phyloP scores from a whole-genome alignment of 2,888 invertebrate species.

The Apotomis capreana region DNA sequence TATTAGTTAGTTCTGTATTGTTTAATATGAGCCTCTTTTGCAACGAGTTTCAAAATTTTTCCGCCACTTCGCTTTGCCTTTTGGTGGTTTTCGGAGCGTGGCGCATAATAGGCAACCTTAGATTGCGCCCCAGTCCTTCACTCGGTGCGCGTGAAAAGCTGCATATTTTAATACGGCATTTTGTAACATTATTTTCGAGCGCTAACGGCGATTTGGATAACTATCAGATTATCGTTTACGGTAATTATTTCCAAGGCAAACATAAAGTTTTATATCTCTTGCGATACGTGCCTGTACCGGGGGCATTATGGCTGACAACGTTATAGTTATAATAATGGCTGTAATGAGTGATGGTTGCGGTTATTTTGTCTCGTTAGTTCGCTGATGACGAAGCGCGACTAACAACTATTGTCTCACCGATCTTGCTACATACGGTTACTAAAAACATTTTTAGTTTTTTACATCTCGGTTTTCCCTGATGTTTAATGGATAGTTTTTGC shows the following conservation, averaged over 20 bases:
- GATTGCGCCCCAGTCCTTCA: conserved; percentile 81
- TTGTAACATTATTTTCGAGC: conserved; percentile 64
- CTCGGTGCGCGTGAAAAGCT: conserved; percentile 73
- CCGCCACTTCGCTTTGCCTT: conserved; percentile 78
- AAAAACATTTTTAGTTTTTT: conserved; percentile 30
- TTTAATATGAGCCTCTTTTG: conserved; percentile 80
- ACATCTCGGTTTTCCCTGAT: conserved; percentile 30
- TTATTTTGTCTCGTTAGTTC: conserved; percentile 41
- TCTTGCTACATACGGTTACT: conserved; percentile 39
- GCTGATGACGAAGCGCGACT: conserved; percentile 50
- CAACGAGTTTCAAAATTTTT: conserved; percentile 80
- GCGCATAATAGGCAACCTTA: conserved; percentile 82
- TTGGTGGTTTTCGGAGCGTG: conserved; percentile 83
- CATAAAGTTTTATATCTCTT: conserved; percentile 43
- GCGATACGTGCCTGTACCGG: conserved; percentile 43
- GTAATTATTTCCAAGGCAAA: conserved; percentile 62
- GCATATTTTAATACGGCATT: conserved; percentile 74
- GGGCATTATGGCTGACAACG: conserved; percentile 39
- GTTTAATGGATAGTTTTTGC: conserved; percentile 34
- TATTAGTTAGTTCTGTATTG: conserved; percentile 78
- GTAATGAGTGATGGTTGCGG: conserved; percentile 41
- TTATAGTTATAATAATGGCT: conserved; percentile 31
- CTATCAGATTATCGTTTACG: conserved; percentile 56
- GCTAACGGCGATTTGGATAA: conserved; percentile 58
- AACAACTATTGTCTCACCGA: conserved; percentile 63